These are phyloP conservation scores for Dynastes grantii DNA, from an alignment of 2,888 invertebrate species.

Conservation along the genomic window DNA sequence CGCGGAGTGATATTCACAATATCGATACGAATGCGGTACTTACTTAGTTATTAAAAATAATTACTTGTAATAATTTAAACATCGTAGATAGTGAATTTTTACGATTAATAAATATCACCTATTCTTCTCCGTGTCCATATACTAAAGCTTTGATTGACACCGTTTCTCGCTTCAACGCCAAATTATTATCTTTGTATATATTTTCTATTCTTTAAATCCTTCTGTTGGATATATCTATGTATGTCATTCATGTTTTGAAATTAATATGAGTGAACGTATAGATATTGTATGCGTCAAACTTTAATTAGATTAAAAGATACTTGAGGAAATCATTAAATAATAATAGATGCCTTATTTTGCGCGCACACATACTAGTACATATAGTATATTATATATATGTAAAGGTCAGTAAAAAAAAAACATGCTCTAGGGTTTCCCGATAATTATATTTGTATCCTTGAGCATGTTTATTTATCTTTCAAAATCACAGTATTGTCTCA, in stretches of 20 bases:
- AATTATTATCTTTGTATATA: conserved; percentile 7
- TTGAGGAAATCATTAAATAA: conserved; percentile 7
- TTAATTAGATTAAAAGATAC: conserved; percentile 10
- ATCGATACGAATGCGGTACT: conserved; percentile 4
- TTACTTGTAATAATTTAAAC: conserved; percentile 23
- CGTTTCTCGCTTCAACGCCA: conserved; percentile 14
- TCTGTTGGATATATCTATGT: background rate
- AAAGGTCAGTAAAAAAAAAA: no score
- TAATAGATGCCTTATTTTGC: background rate
- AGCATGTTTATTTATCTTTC: no score
- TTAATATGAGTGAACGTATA: background rate
- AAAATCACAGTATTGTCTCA: no score
- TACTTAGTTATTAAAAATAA: conserved; percentile 28
- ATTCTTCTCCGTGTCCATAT: background rate
- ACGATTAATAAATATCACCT: conserved; percentile 6
- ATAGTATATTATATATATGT: no score
- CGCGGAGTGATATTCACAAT: conserved; percentile 24
- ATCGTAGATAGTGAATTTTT: conserved; percentile 1
- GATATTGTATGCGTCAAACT: background rate
- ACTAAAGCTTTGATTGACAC: conserved; percentile 32
- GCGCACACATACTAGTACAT: no score
- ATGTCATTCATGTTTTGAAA: conserved; percentile 15
- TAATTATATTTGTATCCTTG: no score
- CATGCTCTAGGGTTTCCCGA: no score
- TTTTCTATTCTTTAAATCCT: background rate